Evolutionary conservation across 2,797 vertebrate species (phyloP), one percentile per base, ranked within the genome.

Genomic region (Parauchenoglanis punctatus): DNA sequence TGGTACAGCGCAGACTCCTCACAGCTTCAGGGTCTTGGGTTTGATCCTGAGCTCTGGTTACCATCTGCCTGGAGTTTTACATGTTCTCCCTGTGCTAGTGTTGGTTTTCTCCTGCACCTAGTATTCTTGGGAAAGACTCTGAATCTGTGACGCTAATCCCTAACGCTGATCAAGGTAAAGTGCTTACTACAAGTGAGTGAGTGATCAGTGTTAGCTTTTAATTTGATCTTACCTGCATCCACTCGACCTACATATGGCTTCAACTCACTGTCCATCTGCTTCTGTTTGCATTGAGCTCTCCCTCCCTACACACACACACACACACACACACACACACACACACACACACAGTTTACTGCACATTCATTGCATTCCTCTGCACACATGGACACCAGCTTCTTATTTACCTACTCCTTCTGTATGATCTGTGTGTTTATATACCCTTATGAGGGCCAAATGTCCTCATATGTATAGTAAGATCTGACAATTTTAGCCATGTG

Each of bases 201-300:
- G 40, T 46, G 70, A 12, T 4, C 35, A 18, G 2, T 67, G 31
- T 15, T 70, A 1, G 13, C 31, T 7, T 77, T 77, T 52, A 49
- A 52, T 7, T n/a, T 56, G 4, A 83, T 88, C 89, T 93, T 90
- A 96, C 95, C 95, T 87, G 95, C 92, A 23, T 95, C 89, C 7
- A 95, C 95, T 93, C 94, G 93, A 89, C 95, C 95, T 73, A 96
- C 90, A 76, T 96, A 96, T 0, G 95, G 95, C 88, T 91, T 94
- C 81, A 96, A 87, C 17, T 65, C 90, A 77, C 94, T 94, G 81
- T 96, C 95, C 56, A 93, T 94, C 91, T 94, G 92, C 89, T 93
- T 93, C 90, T 96, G 95, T 92, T 88, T 95, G 83, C 91, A 92
- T 89, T 94, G 94, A 35, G 93, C 95, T 93, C 92, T 92, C 75